Base-by-base conservation (phyloP, 1,140 invertebrate genomes). In the Frieseomelitta varia region DNA sequence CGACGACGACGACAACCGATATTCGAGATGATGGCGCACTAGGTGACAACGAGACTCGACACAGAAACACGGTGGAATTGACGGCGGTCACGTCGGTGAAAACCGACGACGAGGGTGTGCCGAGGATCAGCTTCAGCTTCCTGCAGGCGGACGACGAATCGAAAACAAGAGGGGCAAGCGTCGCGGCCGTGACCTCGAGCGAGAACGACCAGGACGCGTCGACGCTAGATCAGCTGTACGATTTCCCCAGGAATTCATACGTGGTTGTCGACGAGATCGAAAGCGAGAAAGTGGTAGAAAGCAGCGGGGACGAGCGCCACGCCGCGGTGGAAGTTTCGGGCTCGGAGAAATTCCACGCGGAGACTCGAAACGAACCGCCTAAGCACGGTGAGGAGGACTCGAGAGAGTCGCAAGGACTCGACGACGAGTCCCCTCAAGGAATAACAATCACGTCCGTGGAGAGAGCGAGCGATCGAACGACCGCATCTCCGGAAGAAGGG, bases 41-140 rank as follows among this genome's bases (percentile, higher is more conserved):
- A 21, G 39, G 34, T n/a, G n/a, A n/a, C 47, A 51, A 73, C 71
- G 47, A 21, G 30, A 93, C 90, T 71, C 81, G 92, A 30, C 91
- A 91, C 82, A 94, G 90, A 63, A 92, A 87, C 17, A 94, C 91
- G 56, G 90, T 94, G 24, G 93, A 94, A 81, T 67, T 94, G 61
- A 92, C 92, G 6, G 93, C 93, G 17, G 89, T 87, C 67, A 90
- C 92, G n/a, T 90, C 78, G 30, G 89, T 94, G 53, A 79, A 88
- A 73, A 92, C 90, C 34, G 92, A 91, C 61, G 86, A 87, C 17
- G 92, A 93, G n/a, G 94, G 93, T 2, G 69, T 94, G n/a, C 93
- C 94, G 17, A 91, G 81, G 63, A 94, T 94, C 85, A 94, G 93
- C 71, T 94, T 94, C 82, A 94, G 93, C 74, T 94, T 94, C 63